Evolutionary conservation across 2,888 invertebrate species (phyloP).

Genomic region (Alcis repandata): DNA sequence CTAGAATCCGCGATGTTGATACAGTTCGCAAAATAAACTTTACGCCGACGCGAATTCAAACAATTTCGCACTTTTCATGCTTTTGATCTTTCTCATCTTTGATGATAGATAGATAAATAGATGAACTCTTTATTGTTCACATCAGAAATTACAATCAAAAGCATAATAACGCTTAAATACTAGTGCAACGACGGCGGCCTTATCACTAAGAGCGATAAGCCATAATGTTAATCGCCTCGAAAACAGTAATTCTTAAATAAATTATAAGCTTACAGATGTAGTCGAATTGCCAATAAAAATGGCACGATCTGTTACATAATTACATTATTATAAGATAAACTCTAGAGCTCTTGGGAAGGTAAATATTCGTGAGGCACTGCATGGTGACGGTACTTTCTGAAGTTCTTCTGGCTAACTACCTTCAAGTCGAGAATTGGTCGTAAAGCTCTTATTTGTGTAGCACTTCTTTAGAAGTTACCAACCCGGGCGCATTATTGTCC

Average conservation of each 20-base stretch:
- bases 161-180: too few species aligned
- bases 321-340: neutral
- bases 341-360: neutral
- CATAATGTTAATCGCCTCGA: conserved; percentile 19
- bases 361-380: neutral
- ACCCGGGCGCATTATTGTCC: neutral
- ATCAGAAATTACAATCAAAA: too few species aligned
- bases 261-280: conserved; percentile 3
- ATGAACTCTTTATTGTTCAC: too few species aligned
- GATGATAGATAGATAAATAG: too few species aligned
- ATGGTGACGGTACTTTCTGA: too few species aligned
- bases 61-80: conserved; percentile 23
- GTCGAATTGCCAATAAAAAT: conserved; percentile 10
- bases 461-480: neutral
- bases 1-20: conserved; percentile 36
- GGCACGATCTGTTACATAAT: neutral
- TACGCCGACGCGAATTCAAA: conserved; percentile 33
- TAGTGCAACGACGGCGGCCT: too few species aligned
- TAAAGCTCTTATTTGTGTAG: neutral
- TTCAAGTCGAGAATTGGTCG: too few species aligned
- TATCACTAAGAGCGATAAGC: too few species aligned
- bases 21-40: conserved; percentile 42
- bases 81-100: conserved; percentile 40
- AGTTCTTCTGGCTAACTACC: too few species aligned
- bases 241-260: conserved; percentile 5